These are phyloP conservation scores for Solea solea DNA, from an alignment of 2,113 vertebrate genomes.

Conservation along the genomic window DNA sequence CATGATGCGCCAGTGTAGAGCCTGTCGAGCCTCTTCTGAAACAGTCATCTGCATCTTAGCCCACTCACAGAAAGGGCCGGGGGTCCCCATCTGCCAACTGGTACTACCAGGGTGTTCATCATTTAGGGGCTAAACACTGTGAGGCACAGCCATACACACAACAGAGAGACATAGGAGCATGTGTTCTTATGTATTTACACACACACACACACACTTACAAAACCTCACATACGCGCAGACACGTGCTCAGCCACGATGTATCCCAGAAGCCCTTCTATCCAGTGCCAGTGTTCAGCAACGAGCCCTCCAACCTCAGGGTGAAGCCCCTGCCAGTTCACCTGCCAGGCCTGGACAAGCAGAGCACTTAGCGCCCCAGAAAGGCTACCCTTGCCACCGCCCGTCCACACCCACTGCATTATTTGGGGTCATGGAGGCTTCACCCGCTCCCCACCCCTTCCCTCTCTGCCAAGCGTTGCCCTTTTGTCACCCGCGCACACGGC, in stretches of 20 bases:
- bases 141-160: slow-evolving; percentile 57
- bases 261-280: slow-evolving; percentile 47
- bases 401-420: slow-evolving; percentile 55
- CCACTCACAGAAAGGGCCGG: slow-evolving; percentile 51
- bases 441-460: slow-evolving; percentile 38
- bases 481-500: slow-evolving; percentile 53
- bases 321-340: slow-evolving; percentile 82
- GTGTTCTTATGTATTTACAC: slow-evolving; percentile 72
- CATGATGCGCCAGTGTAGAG: slow-evolving; percentile 39
- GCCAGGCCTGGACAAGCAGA: slow-evolving; percentile 77
- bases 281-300: slow-evolving; percentile 58
- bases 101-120: slow-evolving; percentile 68
- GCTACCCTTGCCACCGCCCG: slow-evolving; percentile 54
- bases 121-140: slow-evolving; percentile 70
- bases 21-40: slow-evolving; percentile 63
- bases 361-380: slow-evolving; percentile 71
- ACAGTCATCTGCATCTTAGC: slow-evolving; percentile 69
- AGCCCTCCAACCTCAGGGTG: slow-evolving; percentile 78
- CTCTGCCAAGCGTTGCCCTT: slow-evolving; percentile 51
- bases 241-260: slow-evolving; percentile 52
- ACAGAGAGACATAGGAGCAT: slow-evolving; percentile 50
- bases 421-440: slow-evolving; percentile 77
- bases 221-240: slow-evolving; percentile 25
- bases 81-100: slow-evolving; percentile 79
- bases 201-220: slow-evolving; percentile 34